Base-by-base conservation (phyloP, 2,888 invertebrate species). In the Anarsia innoxiella region DNA sequence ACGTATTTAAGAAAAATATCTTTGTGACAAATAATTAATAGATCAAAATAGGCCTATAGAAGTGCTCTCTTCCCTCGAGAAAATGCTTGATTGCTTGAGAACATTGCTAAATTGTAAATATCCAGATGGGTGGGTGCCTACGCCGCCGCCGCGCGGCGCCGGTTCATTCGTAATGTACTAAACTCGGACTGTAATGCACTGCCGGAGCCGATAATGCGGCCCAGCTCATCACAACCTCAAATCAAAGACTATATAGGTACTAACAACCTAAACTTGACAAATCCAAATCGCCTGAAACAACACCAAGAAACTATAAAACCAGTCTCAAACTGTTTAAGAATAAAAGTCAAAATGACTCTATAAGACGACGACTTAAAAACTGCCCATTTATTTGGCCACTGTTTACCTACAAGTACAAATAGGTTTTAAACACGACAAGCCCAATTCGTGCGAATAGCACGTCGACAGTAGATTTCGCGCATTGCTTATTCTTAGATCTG, bases 11-110 rank as follows among this genome's bases (percentile, higher is more conserved):
- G 50, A 49, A 49, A 54, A 58, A 58, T 62, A 64, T 66, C 59
- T 61, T 60, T 51, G 52, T 57, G 59, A 60, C 49, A 56, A 49
- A 51, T 53, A 60, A 60, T 3, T 33, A 33, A 33, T 48, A 32
- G 51, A 49, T 49, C 50, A 59, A 48, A 65, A 66, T 70, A 73
- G 69, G 68, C 69, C 67, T 72, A 71, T 56, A 62, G 44, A 45
- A 44, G 53, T 54, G 51, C 44, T 55, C 43, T 52, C 47, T 57
- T 49, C 50, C 50, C 50, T 49, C 46, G 52, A 49, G 53, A 56
- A 49, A 46, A 50, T 53, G 61, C 63, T 62, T 59, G 44, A 36
- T 23, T 49, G 64, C 63, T 62, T 33, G 26, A 50, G 48, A 49
- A 31, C 23, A 33, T 38, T 32, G 28, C 16, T 38, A 14, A 14